phyloP scores from a whole-genome alignment of 2,113 vertebrate species.

The Brachypteracias leptosomus region DNA sequence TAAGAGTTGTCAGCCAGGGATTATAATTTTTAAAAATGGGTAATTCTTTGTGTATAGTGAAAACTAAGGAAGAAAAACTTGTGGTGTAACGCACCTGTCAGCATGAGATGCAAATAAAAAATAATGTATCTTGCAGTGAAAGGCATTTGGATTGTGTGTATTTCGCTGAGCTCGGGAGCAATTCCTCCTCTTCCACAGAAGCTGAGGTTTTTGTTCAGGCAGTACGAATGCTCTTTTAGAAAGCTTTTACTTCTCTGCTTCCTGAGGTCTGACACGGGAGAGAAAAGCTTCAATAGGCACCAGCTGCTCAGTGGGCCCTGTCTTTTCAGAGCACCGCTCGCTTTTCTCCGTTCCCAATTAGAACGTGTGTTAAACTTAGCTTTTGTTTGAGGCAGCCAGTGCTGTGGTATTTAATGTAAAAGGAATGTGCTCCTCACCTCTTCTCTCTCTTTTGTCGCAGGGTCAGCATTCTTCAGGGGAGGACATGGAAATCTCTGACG shows the following conservation, averaged over 20 bases:
- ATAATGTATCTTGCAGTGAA: background rate
- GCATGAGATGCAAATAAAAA: background rate
- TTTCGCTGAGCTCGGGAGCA: background rate
- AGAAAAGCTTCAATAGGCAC: conserved; percentile 40
- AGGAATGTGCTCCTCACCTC: conserved; percentile 15
- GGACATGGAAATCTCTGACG: conserved; percentile 99
- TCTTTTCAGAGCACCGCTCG: background rate
- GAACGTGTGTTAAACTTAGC: conserved; percentile 25
- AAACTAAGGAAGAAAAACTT: background rate
- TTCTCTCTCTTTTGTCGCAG: conserved; percentile 63
- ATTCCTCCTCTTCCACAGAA: background rate
- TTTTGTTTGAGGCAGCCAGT: conserved; percentile 24
- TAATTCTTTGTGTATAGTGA: background rate
- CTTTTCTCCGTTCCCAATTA: conserved; percentile 14
- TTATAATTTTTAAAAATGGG: background rate
- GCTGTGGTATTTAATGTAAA: background rate
- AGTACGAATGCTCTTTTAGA: conserved; percentile 6
- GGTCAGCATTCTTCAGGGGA: conserved; percentile 92
- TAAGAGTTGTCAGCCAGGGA: background rate
- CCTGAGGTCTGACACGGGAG: background rate
- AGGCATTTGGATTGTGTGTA: background rate
- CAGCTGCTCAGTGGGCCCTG: background rate
- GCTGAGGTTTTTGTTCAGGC: background rate
- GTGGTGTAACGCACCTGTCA: background rate
- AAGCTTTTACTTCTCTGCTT: conserved; percentile 24